phyloP scores from a whole-genome alignment of 2,888 invertebrate genomes.

The Cremastobaeus sp. region DNA sequence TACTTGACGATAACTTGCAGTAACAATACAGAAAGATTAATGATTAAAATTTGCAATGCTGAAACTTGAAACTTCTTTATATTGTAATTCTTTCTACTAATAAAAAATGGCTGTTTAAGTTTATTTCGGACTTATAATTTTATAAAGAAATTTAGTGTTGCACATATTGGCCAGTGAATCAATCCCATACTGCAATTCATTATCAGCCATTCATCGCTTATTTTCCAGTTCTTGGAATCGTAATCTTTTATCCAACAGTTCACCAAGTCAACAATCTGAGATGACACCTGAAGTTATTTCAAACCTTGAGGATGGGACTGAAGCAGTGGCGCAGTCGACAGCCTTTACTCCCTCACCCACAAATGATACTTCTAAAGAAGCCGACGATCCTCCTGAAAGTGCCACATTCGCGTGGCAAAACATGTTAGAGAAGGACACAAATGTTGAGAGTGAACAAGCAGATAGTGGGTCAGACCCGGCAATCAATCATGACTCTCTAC shows the following conservation, averaged over 20 bases:
- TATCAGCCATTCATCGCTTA: not conserved
- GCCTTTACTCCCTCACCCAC: conserved; percentile 9
- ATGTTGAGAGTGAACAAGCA: conserved; percentile 26
- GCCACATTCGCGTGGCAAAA: conserved; percentile 69
- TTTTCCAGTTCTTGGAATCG: conserved; percentile 66
- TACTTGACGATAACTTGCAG: too few relatives aligned
- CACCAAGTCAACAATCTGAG: conserved; percentile 65
- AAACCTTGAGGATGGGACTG: conserved; percentile 64
- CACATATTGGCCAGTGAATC: not conserved
- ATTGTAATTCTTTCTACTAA: too few relatives aligned
- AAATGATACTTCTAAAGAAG: conserved; percentile 46
- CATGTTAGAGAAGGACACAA: conserved; percentile 51
- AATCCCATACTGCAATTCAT: not conserved
- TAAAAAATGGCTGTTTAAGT: too few relatives aligned
- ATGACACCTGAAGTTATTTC: conserved; percentile 65
- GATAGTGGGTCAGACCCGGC: conserved; percentile 62
- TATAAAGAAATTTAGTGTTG: too few relatives aligned
- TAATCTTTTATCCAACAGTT: conserved; percentile 65
- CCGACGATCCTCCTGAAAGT: conserved; percentile 54
- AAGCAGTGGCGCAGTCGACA: conserved; percentile 10
- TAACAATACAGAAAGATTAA: too few relatives aligned
- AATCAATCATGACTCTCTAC: conserved; percentile 69
- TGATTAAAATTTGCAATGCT: too few relatives aligned
- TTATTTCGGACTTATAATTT: too few relatives aligned
- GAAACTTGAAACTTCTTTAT: too few relatives aligned